phyloP scores from a whole-genome alignment of 2,888 invertebrate species.

The Platynereis dumerilii region DNA sequence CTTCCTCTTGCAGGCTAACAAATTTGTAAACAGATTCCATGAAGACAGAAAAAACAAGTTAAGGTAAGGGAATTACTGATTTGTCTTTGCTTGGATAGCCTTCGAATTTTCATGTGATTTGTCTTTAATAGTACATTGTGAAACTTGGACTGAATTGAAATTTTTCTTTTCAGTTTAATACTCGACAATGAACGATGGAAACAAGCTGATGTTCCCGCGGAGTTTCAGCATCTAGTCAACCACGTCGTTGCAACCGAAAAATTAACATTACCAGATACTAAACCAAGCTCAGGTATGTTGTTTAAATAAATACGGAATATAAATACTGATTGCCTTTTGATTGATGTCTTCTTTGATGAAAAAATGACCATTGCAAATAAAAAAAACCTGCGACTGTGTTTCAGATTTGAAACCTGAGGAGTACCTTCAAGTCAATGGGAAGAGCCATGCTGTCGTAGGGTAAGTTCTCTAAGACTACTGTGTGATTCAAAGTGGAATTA shows the following conservation, averaged over 20 bases:
- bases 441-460: constrained; percentile 66
- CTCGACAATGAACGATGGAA: constrained; percentile 94
- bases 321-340: too few species aligned
- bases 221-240: constrained; percentile 85
- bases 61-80: constrained; percentile 64
- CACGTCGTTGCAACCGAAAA: constrained; percentile 66
- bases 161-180: constrained; percentile 68
- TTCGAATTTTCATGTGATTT: too few species aligned
- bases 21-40: constrained; percentile 91
- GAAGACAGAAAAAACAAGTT: constrained; percentile 85
- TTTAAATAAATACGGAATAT: too few species aligned
- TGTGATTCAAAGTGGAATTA: neutral
- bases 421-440: constrained; percentile 59
- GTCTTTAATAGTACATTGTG: too few species aligned
- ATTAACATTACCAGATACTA: constrained; percentile 9
- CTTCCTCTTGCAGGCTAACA: constrained; percentile 78
- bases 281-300: neutral
- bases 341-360: too few species aligned
- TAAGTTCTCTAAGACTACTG: constrained; percentile 38
- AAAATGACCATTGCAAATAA: too few species aligned
- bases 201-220: constrained; percentile 85
- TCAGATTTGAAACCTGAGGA: constrained; percentile 51
- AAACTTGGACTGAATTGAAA: too few species aligned
- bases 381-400: constrained; percentile 3
- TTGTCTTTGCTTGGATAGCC: too few species aligned